Percentiles rank a stretch among this genome's conserved stretches.
phyloP scores from a whole-genome alignment of 2,113 vertebrate genomes.

The Phaethornis superciliosus region DNA sequence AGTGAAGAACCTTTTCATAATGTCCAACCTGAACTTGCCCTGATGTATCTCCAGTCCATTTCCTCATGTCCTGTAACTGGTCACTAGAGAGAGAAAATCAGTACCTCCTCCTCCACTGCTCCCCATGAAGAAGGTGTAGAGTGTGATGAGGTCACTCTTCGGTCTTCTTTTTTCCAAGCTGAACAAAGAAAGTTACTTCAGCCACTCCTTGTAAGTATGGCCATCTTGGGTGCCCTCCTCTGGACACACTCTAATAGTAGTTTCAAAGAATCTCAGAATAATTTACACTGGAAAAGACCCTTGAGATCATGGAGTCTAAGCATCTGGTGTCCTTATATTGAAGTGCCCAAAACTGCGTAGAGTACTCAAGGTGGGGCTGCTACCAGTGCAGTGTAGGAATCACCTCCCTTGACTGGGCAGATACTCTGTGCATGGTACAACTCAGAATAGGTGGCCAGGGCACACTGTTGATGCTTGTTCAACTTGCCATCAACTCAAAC shows the following conservation, averaged over 20 bases:
- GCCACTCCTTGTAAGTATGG: background rate
- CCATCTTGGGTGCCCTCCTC: background rate
- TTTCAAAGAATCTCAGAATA: background rate
- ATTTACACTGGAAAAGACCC: background rate
- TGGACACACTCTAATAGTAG: background rate
- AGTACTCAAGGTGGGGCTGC: background rate
- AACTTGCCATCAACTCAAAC: background rate
- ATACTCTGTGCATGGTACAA: background rate
- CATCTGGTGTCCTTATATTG: background rate
- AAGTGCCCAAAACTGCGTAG: background rate
- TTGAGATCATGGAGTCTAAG: background rate
- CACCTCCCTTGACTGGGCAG: rapidly evolving
- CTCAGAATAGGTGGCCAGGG: background rate
- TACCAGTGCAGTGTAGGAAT: background rate
- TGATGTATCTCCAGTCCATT: background rate
- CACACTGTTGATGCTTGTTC: background rate
- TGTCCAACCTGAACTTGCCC: background rate
- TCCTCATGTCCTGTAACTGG: background rate
- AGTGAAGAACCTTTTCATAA: background rate
- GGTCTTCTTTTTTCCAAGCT: background rate
- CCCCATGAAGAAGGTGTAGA: background rate
- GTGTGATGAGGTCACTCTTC: background rate
- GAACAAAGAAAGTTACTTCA: background rate
- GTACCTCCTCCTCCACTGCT: background rate
- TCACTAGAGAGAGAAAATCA: background rate